Percentiles rank a stretch among this genome's conserved stretches.
These are phyloP conservation scores for Ariolimax columbianus DNA, from an alignment of 2,888 invertebrate genomes.

Conservation along the genomic window DNA sequence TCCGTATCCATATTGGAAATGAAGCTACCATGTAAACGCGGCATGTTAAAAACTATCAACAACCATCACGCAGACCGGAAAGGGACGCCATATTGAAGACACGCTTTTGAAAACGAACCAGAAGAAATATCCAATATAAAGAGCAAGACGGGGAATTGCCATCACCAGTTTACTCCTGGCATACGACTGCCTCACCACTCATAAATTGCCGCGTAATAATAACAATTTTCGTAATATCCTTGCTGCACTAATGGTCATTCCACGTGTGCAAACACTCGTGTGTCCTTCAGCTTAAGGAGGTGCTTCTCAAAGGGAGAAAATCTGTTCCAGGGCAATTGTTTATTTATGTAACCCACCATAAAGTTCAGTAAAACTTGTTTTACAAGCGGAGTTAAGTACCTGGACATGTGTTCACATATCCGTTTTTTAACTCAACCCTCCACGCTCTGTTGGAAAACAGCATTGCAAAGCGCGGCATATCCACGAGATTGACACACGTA, in stretches of 20 bases:
- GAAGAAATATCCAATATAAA: conserved; percentile 18
- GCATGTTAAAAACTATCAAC: conserved; percentile 34
- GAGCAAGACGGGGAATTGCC: conserved; percentile 7
- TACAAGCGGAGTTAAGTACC: conserved; percentile 25
- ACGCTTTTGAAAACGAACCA: conserved; percentile 28
- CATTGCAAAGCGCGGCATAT: not conserved
- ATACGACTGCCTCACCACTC: conserved; percentile 37
- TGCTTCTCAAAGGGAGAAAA: conserved; percentile 23
- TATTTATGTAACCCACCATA: conserved; percentile 45
- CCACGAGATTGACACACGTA: not conserved
- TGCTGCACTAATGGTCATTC: conserved; percentile 41
- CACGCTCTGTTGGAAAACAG: conserved; percentile 14
- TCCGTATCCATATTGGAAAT: not conserved
- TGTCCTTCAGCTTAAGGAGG: not conserved
- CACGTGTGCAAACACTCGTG: conserved; percentile 52
- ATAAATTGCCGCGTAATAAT: conserved; percentile 55
- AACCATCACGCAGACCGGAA: conserved; percentile 29
- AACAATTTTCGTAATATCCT: conserved; percentile 55
- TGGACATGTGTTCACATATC: conserved; percentile 33
- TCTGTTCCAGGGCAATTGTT: conserved; percentile 33
- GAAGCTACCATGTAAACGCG: not conserved
- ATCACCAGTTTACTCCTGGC: conserved; percentile 37
- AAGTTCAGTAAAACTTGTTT: conserved; percentile 44
- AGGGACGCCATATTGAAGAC: conserved; percentile 16
- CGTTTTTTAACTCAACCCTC: not conserved